These are phyloP conservation scores for Gymnarchus niloticus DNA, from an alignment of 2,113 vertebrate genomes.

Conservation along the genomic window DNA sequence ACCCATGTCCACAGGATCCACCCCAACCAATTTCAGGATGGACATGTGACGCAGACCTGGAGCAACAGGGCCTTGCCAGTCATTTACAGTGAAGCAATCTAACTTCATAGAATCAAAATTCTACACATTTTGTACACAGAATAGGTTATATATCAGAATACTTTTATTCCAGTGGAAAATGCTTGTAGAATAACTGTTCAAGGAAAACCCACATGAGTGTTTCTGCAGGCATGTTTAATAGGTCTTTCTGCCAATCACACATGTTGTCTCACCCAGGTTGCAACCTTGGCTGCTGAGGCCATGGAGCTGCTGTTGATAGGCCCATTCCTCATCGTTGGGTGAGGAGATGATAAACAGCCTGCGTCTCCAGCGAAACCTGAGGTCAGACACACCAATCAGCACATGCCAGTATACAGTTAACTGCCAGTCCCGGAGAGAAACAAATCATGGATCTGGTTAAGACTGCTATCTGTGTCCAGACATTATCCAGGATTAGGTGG, in stretches of 20 bases:
- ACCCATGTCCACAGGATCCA: constrained; percentile 63
- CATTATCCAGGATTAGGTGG: neutral
- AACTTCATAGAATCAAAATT: neutral
- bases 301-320: constrained; percentile 81
- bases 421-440: neutral
- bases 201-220: neutral
- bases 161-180: no score
- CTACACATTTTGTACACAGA: neutral
- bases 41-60: constrained; percentile 79
- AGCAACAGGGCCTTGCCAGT: constrained; percentile 18
- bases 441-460: neutral
- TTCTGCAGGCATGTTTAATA: neutral
- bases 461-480: neutral
- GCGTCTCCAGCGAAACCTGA: constrained; percentile 81
- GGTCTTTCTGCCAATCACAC: neutral
- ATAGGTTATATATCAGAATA: no score
- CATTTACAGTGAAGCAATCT: neutral
- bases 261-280: constrained; percentile 72
- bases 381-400: constrained; percentile 17
- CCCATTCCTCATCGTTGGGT: constrained; percentile 79
- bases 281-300: constrained; percentile 78
- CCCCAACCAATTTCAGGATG: constrained; percentile 72
- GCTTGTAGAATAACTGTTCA: no score
- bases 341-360: constrained; percentile 77
- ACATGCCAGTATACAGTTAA: neutral